Base-by-base conservation (phyloP, 2,888 invertebrate genomes). In the Tenthredo livida region DNA sequence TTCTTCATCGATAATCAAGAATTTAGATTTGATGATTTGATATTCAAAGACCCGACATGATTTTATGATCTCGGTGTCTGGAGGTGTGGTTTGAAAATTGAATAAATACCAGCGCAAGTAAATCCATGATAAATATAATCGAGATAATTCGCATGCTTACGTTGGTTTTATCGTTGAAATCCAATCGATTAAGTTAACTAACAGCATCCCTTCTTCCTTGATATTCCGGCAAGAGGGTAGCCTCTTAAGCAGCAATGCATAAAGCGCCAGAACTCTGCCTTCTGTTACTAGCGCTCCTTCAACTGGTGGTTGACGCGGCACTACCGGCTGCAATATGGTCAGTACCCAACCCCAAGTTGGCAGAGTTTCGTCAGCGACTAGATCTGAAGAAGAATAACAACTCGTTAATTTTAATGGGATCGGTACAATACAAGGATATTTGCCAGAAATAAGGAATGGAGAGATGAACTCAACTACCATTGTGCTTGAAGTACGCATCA, bases 251-350 rank as follows among this genome's bases (percentile, higher is more conserved):
- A 95, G 90, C 58, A 95, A 91, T 5, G 94, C 94, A 88, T 96
- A 95, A 0, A 96, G 92, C 0, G 95, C 94, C 29, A 96, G 91
- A 84, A 95, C 90, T 85, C 94, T 93, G 43, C 95, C 95, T 85
- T 95, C 94, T 29, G 93, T 90, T 10, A 95, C 91, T 67, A 95
- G 88, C 10, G 92, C 90, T 86, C 94, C 92, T 88, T 95, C 95
- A 17, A 95, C 90, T 37, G 94, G 94, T 54, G 93, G 93, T 87
- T 94, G 94, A 85, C 94, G 94, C 6, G 94, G 93, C 5, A 93
- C 91, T 21, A 93, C 91, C 12, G 94, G 92, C 84, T 94, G 94
- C 12, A 95, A 86, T 50, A 94, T 89, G 40, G 91, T 90, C 50
- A 94, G 88, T 17, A 94, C 93, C 86, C 94, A 90, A 43, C 91